Evolutionary conservation across 1,140 invertebrate species (phyloP).

Genomic region (Acromyrmex charruanus): DNA sequence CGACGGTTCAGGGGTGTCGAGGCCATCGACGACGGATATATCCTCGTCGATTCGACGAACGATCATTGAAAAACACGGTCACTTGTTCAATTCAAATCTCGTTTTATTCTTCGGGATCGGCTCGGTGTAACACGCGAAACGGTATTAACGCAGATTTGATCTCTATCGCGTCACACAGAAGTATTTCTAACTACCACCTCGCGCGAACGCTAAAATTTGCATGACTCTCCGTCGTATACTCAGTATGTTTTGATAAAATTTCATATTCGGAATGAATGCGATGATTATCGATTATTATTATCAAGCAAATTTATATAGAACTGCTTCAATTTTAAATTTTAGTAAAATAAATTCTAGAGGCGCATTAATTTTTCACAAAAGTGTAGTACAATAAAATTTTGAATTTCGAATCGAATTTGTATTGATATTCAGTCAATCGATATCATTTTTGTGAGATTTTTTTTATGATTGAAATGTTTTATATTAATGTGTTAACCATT

Average conservation of each 20-base stretch:
- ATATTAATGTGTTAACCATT: not conserved
- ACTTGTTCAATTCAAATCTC: slow-evolving; percentile 33
- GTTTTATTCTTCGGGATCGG: slow-evolving; percentile 34
- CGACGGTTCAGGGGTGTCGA: slow-evolving; percentile 24
- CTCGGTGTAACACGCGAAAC: slow-evolving; percentile 15
- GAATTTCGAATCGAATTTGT: not conserved
- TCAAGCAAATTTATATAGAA: not conserved
- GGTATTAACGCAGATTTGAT: slow-evolving; percentile 59
- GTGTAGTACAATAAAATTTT: not conserved
- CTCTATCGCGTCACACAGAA: slow-evolving; percentile 26
- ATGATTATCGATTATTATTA: not conserved
- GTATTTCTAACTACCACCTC: slow-evolving; percentile 6
- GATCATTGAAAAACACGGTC: slow-evolving; percentile 54
- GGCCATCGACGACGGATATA: slow-evolving; percentile 30
- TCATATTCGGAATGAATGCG: not conserved
- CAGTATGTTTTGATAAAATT: slow-evolving; percentile 18
- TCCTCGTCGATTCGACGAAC: slow-evolving; percentile 30
- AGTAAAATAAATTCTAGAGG: not conserved
- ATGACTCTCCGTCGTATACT: not conserved
- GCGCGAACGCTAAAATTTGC: not conserved
- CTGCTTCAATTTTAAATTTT: not conserved
- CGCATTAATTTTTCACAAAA: not conserved
- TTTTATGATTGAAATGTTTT: slow-evolving; percentile 2
- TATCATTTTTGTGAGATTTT: not conserved
- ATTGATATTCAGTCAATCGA: not conserved